Conservation (phyloP, 1,140 invertebrate genomes). For the Drosophila mojavensis region DNA sequence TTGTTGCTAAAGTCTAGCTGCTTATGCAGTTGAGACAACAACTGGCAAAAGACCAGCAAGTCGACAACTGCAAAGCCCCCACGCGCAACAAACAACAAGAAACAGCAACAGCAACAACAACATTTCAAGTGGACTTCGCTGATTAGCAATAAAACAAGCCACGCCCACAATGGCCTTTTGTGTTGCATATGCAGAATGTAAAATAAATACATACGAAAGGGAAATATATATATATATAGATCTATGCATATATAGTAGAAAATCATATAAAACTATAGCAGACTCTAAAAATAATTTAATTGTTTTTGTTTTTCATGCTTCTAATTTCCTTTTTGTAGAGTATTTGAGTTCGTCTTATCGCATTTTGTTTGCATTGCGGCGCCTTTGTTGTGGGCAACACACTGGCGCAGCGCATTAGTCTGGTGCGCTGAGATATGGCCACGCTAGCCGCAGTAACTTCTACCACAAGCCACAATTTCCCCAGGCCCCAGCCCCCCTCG, state of each 20-base stretch:
- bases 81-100: not conserved
- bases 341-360: conserved; percentile 3
- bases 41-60: not conserved
- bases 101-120: not conserved
- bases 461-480: not conserved
- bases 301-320: not conserved
- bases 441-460: not conserved
- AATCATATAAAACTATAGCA: too few relatives aligned
- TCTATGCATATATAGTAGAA: too few relatives aligned
- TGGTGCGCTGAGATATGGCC: conserved; percentile 5
- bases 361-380: not conserved
- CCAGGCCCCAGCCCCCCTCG: not conserved
- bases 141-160: conserved; percentile 1
- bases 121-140: not conserved
- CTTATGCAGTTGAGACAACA: conserved; percentile 31
- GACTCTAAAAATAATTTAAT: not conserved
- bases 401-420: not conserved
- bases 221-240: too few relatives aligned
- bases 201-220: not conserved
- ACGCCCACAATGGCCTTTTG: not conserved
- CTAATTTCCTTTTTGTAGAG: not conserved
- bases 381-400: conserved; percentile 16
- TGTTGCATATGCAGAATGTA: not conserved
- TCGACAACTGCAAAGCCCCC: conserved; percentile 23
- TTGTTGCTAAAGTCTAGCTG: conserved; percentile 12